Percentiles rank a stretch among this genome's conserved stretches.
These are phyloP conservation scores for Pseudochaenichthys georgianus DNA, from an alignment of 2,797 vertebrate species.

Conservation along the genomic window DNA sequence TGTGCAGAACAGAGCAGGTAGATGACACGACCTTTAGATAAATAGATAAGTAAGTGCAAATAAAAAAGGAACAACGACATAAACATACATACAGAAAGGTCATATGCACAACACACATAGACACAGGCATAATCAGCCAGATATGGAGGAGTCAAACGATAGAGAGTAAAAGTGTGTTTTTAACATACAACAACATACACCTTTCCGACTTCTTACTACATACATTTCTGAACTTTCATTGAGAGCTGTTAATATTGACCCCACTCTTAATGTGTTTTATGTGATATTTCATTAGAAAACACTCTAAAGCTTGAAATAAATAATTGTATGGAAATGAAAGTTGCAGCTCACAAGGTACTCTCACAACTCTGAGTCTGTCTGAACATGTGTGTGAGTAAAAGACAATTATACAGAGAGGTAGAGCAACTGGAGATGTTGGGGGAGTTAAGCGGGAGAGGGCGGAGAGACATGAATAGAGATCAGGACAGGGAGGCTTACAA, in stretches of 20 bases:
- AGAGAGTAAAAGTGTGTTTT: too few species aligned
- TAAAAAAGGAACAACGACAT: too few species aligned
- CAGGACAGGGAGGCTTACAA: background rate
- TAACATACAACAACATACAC: too few species aligned
- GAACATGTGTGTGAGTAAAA: slow-evolving; percentile 1
- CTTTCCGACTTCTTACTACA: background rate
- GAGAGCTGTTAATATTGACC: background rate
- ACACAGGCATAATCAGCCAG: too few species aligned
- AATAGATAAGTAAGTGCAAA: too few species aligned
- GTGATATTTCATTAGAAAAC: background rate
- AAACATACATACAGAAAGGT: too few species aligned
- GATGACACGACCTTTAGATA: too few species aligned
- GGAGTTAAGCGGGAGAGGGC: slow-evolving; percentile 20
- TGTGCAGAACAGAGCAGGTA: too few species aligned
- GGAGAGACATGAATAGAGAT: slow-evolving; percentile 13
- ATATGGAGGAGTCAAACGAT: too few species aligned
- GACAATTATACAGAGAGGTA: slow-evolving; percentile 17
- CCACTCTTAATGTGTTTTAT: background rate
- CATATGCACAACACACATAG: too few species aligned
- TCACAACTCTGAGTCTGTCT: slow-evolving; percentile 28
- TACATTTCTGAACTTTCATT: background rate
- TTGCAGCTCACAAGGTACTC: background rate
- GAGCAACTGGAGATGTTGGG: slow-evolving; percentile 33
- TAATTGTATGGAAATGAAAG: background rate
- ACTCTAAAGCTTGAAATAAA: background rate